phyloP scores from a whole-genome alignment of 2,888 invertebrate genomes.

The Ommatoiulus sabulosus region DNA sequence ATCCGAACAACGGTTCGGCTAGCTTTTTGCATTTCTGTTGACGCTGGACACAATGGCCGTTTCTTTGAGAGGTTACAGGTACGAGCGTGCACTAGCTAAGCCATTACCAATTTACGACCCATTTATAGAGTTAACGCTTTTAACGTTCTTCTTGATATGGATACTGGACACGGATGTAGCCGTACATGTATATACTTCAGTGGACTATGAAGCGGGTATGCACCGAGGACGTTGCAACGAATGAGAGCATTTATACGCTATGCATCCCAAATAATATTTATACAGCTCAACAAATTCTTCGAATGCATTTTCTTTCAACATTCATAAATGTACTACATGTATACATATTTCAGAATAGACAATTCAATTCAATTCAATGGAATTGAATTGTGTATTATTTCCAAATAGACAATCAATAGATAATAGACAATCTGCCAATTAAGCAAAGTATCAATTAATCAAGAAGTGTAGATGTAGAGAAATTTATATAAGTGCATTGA shows the following conservation, averaged over 20 bases:
- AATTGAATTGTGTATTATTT: too few relatives aligned
- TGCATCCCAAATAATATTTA: not conserved
- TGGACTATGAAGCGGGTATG: not conserved
- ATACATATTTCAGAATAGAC: too few relatives aligned
- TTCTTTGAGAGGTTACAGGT: not conserved
- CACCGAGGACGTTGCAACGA: not conserved
- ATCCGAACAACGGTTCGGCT: not conserved
- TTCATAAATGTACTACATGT: too few relatives aligned
- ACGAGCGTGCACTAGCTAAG: not conserved
- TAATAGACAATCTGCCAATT: too few relatives aligned
- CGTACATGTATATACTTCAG: not conserved
- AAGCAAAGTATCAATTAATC: too few relatives aligned
- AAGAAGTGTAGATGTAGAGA: too few relatives aligned
- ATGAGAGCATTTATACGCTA: not conserved
- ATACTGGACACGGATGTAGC: not conserved
- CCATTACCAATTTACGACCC: slow-evolving; percentile 47
- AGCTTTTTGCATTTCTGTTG: slow-evolving; percentile 4
- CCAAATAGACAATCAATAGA: too few relatives aligned
- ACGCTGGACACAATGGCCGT: not conserved
- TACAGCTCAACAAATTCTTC: not conserved
- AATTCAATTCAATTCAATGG: too few relatives aligned
- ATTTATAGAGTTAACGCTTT: slow-evolving; percentile 9
- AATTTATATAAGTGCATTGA: too few relatives aligned
- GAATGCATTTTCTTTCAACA: not conserved
- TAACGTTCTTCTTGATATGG: not conserved